phyloP scores from a whole-genome alignment of 2,797 vertebrate species.

The Rhinogobio ventralis region DNA sequence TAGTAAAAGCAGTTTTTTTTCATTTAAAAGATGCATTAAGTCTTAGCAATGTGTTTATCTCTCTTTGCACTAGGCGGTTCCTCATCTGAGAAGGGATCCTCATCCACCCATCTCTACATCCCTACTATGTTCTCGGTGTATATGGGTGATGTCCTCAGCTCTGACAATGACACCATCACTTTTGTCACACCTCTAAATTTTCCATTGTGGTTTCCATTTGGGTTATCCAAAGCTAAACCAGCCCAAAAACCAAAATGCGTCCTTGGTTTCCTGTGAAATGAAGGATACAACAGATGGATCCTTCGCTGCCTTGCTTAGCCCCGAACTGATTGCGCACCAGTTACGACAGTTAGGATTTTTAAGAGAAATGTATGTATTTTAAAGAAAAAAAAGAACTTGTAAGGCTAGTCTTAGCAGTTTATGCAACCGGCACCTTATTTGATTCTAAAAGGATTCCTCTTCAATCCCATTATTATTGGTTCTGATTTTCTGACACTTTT shows the following conservation, averaged over 20 bases:
- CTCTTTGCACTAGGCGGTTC: constrained; percentile 37
- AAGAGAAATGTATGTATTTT: too few relatives aligned
- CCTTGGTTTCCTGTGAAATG: too few relatives aligned
- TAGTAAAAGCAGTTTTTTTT: too few relatives aligned
- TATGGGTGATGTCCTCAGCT: constrained; percentile 67
- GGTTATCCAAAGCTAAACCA: constrained; percentile 70
- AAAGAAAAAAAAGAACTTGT: not conserved
- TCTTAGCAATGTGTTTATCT: not conserved
- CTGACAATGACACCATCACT: constrained; percentile 70
- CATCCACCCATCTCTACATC: constrained; percentile 37
- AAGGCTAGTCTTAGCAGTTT: not conserved
- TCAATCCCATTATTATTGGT: not conserved
- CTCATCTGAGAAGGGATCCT: constrained; percentile 61
- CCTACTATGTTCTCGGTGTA: constrained; percentile 40
- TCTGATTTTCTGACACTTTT: not conserved
- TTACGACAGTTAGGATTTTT: too few relatives aligned
- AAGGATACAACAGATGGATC: too few relatives aligned
- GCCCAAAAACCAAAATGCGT: constrained; percentile 71
- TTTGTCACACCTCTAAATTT: constrained; percentile 66
- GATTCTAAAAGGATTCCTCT: not conserved
- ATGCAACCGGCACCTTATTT: not conserved
- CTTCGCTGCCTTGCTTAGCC: too few relatives aligned
- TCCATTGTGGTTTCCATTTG: constrained; percentile 70
- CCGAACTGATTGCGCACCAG: too few relatives aligned
- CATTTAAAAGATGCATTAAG: too few relatives aligned